These are phyloP conservation scores for Stichodactyla mertensii DNA, from an alignment of 64 coral and sea anemone species.

Conservation along the genomic window DNA sequence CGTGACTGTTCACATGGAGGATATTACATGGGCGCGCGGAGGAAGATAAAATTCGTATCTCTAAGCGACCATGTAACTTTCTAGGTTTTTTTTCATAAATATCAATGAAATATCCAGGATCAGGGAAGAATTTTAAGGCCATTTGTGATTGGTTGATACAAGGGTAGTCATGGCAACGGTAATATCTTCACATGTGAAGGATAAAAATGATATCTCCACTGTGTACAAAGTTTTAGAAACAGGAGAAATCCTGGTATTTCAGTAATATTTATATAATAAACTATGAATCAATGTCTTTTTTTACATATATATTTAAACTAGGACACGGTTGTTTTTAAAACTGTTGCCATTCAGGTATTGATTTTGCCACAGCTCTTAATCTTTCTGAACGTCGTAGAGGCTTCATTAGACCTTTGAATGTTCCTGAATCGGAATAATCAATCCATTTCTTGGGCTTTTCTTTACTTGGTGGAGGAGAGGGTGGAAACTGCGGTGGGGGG, in stretches of 20 bases:
- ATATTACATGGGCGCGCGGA: too few relatives aligned
- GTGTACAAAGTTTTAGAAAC: too few relatives aligned
- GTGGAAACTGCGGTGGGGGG: background rate
- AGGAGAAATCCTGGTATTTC: too few relatives aligned
- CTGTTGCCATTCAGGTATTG: background rate
- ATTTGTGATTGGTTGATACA: too few relatives aligned
- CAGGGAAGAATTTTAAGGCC: too few relatives aligned
- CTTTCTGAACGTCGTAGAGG: background rate
- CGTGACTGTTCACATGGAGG: background rate
- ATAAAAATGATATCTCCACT: too few relatives aligned
- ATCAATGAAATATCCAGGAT: too few relatives aligned
- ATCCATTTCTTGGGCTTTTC: background rate
- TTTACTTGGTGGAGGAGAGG: background rate
- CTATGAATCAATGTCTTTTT: background rate
- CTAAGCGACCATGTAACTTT: background rate
- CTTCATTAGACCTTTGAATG: constrained; percentile 4
- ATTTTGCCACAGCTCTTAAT: background rate
- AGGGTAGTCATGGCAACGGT: too few relatives aligned
- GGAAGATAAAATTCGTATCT: too few relatives aligned
- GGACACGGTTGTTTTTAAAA: background rate
- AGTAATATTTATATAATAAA: too few relatives aligned
- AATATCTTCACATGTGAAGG: too few relatives aligned
- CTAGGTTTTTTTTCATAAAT: background rate
- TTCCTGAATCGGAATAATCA: background rate
- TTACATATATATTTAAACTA: background rate